These are phyloP conservation scores for Pitta sordida DNA, from an alignment of 2,113 vertebrate genomes.

Conservation along the genomic window DNA sequence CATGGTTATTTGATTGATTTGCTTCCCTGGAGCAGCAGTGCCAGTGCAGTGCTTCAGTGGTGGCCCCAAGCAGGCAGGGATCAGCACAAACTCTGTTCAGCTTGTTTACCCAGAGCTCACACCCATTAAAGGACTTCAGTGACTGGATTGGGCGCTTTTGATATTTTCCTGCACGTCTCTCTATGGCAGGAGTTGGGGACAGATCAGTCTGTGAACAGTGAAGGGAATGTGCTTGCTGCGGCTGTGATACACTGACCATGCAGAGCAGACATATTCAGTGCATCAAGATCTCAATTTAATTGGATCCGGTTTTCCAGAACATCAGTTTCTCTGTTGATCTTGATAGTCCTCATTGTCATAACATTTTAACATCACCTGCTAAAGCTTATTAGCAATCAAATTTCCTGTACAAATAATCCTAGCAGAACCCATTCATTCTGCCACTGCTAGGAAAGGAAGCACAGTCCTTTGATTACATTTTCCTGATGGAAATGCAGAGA, in stretches of 20 bases:
- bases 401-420: background rate
- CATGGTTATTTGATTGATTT: background rate
- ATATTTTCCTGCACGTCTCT: background rate
- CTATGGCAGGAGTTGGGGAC: background rate
- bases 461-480: background rate
- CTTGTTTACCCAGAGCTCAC: background rate
- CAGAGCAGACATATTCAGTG: background rate
- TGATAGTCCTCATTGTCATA: background rate
- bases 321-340: background rate
- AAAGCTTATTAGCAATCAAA: background rate
- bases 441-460: background rate
- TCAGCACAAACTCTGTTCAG: background rate
- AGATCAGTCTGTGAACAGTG: background rate
- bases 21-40: background rate
- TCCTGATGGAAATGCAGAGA: background rate
- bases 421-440: background rate
- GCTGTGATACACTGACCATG: background rate
- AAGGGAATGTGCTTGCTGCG: background rate
- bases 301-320: conserved; percentile 9
- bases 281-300: background rate
- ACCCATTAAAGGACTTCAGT: fast-evolving
- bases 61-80: fast-evolving
- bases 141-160: background rate
- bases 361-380: background rate
- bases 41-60: fast-evolving